Evolutionary conservation across 2,113 vertebrate species (phyloP), one percentile per base, ranked within the genome.

Genomic region (Nesospiza acunhae): DNA sequence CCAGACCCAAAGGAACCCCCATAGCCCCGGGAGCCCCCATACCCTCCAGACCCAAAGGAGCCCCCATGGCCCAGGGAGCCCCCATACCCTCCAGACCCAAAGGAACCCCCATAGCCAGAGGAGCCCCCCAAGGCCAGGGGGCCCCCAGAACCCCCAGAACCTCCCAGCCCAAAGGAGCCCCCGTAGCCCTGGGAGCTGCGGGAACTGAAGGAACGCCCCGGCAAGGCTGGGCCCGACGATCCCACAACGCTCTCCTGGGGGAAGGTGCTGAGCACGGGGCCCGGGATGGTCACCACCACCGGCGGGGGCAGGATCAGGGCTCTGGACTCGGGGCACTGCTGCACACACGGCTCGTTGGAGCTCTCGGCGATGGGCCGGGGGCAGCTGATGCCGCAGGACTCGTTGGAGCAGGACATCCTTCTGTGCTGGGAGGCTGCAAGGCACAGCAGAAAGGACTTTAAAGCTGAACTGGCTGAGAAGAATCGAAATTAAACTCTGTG

Each of bases 321-420:
- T 84, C 67, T 68, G 63, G 93, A 94, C 24, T 84, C 63, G 0
- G 93, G 89, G 37, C 93, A 89, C 15, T 85, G 93, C 89, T 80
- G 84, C 74, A 94, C 93, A 8, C 79, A 94, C 0, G 63, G 93
- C 79, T 88, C 89, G 3, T 89, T 92, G 89, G 5, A 35, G 79
- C 42, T 91, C 39, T 94, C 27, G 1, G 84, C 89, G 15, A 92
- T 31, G 2, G 93, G 89, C 79, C 19, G 88, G 24, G 93, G 84
- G 39, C 84, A 84, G 50, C 22, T 59, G 44, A 84, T 10, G 16
- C 31, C 58, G 0, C 26, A 47, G 18, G 78, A n/a, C 74, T 84
- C 62, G 6, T 5, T 55, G 79, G 20, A 70, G 84, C 2, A 39
- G 16, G 89, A 81, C 80, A 92, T 89, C 75, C 21, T 90, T 49